A percentile compares a stretch with the other conserved stretches of the same genome.
Evolutionary conservation across 2,888 invertebrate genomes (phyloP).

Genomic region (Boloria euphrosyne): DNA sequence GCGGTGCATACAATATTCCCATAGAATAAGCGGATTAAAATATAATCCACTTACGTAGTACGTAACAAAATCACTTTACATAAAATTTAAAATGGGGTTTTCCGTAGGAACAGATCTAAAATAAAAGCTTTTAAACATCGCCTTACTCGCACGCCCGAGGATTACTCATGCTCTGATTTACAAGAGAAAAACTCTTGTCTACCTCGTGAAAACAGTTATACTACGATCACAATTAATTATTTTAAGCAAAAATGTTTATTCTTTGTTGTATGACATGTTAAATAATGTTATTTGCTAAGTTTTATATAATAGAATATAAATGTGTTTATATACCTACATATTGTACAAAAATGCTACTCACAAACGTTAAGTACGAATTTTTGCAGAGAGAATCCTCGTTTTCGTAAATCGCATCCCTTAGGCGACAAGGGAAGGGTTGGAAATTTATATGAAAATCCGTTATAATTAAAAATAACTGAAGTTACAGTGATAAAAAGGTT

Average conservation of each 20-base stretch:
- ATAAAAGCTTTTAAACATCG: conserved; percentile 28
- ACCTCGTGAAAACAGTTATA: conserved; percentile 6
- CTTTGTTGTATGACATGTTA: not conserved
- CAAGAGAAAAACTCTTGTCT: conserved; percentile 20
- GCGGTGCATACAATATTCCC: conserved; percentile 1
- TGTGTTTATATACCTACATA: no score
- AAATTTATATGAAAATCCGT: no score
- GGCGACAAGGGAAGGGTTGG: no score
- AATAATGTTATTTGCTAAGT: no score
- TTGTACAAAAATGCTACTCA: no score
- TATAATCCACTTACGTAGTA: conserved; percentile 12
- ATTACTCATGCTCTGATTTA: conserved; percentile 25
- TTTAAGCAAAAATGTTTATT: not conserved
- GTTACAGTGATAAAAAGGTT: no score
- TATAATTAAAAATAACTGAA: no score
- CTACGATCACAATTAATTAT: not conserved
- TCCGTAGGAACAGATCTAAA: conserved; percentile 10
- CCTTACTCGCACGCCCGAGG: conserved; percentile 25
- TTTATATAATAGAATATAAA: no score
- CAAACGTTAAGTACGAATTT: no score
- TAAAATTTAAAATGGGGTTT: conserved; percentile 19
- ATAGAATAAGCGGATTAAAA: conserved; percentile 13
- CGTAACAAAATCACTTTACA: conserved; percentile 11
- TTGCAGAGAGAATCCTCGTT: no score
- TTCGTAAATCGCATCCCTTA: no score